Base-by-base conservation (phyloP, 2,797 vertebrate genomes). In the Crotalus adamanteus region DNA sequence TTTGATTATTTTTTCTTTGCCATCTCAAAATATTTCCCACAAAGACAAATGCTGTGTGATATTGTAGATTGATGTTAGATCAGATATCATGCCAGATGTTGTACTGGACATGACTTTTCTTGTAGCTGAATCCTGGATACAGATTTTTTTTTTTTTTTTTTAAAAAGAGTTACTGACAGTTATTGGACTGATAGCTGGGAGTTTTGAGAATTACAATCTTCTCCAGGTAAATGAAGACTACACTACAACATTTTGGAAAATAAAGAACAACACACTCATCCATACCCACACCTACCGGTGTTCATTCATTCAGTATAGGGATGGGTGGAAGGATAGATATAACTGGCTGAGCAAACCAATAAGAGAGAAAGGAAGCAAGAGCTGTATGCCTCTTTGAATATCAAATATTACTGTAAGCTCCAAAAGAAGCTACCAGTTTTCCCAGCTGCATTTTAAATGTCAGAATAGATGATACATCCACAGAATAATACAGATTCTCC, bases 371-470 rank as follows among this genome's bases (percentile, higher is more conserved):
- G 92, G 91, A 95, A 59, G 78, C n/a, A 31, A 1, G n/a, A 0
- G 18, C n/a, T 31, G 14, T 0, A 0, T 78, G 89, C 53, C 83
- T 95, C 87, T 91, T 87, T 55, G 89, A 60, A 55, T 60, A 51
- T 11, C 26, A 89, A 89, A n/a, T 92, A 90, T 73, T 89, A 61
- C 85, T 92, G 20, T 90, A 55, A 31, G 22, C 63, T 31, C 55
- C 90, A 95, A 94, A 93, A 61, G 47, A 92, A 93, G 11, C 53
- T 92, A 11, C 60, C 55, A 37, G 51, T 6, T 93, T 87, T 60
- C 92, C 90, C 59, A 87, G 13, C 26, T 93, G 86, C 28, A n/a
- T 0, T 93, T 78, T 55, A 47, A 22, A 13, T 61, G 5, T 85
- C 11, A 14, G 61, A 42, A 31, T 65, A 56, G 83, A 73, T 65